These are phyloP conservation scores for Natator depressus DNA, from an alignment of 2,113 vertebrate species.

Conservation along the genomic window DNA sequence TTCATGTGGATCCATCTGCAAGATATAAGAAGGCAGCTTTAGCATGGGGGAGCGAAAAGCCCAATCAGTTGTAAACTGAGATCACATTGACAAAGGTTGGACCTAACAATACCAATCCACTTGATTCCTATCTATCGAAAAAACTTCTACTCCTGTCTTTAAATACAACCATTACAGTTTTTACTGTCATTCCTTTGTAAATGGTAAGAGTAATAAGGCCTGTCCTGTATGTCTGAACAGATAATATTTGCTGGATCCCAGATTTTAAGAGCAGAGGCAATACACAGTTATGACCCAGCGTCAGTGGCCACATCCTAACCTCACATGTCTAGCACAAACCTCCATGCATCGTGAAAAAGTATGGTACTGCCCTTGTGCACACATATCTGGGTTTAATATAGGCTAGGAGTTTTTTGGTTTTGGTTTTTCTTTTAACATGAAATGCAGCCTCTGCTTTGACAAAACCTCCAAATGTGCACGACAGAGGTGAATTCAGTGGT, in stretches of 20 bases:
- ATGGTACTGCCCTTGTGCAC: background rate
- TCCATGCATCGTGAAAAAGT: background rate
- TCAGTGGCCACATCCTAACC: background rate
- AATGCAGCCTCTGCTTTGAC: background rate
- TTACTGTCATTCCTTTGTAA: background rate
- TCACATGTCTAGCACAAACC: background rate
- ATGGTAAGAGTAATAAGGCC: background rate
- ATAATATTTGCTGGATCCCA: background rate
- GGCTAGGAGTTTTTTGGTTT: background rate
- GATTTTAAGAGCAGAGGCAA: background rate
- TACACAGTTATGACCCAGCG: background rate
- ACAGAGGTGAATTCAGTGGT: background rate
- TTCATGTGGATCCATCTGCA: conserved; percentile 97
- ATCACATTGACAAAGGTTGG: background rate
- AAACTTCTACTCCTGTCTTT: background rate
- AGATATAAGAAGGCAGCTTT: conserved; percentile 13
- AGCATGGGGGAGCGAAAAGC: background rate
- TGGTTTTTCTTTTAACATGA: background rate
- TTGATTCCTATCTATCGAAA: background rate
- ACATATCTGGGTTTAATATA: background rate
- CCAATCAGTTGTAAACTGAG: background rate
- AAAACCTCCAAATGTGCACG: background rate
- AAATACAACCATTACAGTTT: background rate
- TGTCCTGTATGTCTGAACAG: background rate
- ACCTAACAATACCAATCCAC: background rate